Conservation (phyloP, 2,888 invertebrate species). For the Cybosia mesomella region DNA sequence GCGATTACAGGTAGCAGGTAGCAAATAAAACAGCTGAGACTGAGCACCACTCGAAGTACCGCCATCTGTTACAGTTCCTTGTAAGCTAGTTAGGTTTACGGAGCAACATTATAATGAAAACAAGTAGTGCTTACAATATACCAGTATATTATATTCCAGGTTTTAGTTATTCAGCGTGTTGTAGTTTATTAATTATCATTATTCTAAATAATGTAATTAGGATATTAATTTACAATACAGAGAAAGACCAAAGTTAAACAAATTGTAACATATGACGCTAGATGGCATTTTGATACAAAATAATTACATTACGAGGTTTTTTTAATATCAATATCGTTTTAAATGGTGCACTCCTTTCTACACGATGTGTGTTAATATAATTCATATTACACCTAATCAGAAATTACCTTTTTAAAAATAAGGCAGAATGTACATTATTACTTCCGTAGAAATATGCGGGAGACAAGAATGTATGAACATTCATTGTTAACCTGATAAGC, state of each 20-base stretch:
- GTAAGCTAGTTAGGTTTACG: background rate
- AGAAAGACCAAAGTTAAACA: background rate
- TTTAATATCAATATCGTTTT: too few species aligned
- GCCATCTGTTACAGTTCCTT: conserved; percentile 32
- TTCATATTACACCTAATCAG: too few species aligned
- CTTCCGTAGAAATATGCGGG: too few species aligned
- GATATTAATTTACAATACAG: background rate
- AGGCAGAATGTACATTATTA: too few species aligned
- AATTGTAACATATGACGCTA: conserved; percentile 3
- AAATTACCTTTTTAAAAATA: too few species aligned
- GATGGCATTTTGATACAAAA: background rate
- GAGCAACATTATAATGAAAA: background rate
- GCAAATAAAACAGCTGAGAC: conserved; percentile 9
- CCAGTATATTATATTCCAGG: background rate
- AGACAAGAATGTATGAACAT: too few species aligned
- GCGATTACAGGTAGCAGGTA: background rate
- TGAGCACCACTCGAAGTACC: background rate
- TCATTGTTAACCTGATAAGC: too few species aligned
- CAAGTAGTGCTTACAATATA: background rate
- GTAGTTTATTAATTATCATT: background rate
- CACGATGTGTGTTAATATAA: too few species aligned
- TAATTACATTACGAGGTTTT: background rate
- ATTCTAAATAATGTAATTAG: background rate
- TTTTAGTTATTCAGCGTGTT: background rate
- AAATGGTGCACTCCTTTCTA: too few species aligned